Conservation (phyloP, 2,888 invertebrate genomes). For the Leptinotarsa rubiginosa region DNA sequence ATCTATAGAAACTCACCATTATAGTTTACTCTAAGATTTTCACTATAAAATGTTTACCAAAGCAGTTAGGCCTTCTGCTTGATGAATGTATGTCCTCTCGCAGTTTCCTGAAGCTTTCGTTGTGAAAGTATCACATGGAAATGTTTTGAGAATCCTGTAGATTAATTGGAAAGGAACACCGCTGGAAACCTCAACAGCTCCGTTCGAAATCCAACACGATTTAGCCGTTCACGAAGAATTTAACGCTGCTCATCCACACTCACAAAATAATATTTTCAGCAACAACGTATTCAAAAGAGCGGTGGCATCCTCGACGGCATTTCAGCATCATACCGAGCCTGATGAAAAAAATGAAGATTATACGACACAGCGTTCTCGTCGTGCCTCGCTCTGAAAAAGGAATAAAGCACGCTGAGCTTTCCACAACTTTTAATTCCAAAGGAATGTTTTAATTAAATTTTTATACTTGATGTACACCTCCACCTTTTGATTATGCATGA, state of each 20-base stretch:
- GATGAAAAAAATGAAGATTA: conserved; percentile 13
- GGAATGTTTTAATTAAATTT: conserved; percentile 51
- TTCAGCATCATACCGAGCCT: background rate
- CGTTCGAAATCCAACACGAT: background rate
- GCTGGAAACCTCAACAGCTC: too few species aligned
- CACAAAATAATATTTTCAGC: background rate
- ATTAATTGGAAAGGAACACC: too few species aligned
- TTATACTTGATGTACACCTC: conserved; percentile 30
- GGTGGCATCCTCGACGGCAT: background rate
- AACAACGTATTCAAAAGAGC: conserved; percentile 8
- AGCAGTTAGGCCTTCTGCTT: too few species aligned
- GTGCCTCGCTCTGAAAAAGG: conserved; percentile 3
- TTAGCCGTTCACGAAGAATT: background rate
- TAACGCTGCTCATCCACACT: conserved; percentile 3
- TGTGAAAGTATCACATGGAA: too few species aligned
- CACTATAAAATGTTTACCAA: too few species aligned
- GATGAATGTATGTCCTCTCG: too few species aligned
- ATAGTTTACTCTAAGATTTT: too few species aligned
- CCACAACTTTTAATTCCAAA: conserved; percentile 40
- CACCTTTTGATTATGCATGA: conserved; percentile 15
- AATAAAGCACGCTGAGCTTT: conserved; percentile 24
- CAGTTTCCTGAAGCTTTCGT: too few species aligned
- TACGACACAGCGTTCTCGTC: conserved; percentile 4
- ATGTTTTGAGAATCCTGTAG: too few species aligned
- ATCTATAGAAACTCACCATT: too few species aligned